These are phyloP conservation scores for Epizoanthus ramosus DNA, from an alignment of 92 coral and sea anemone species.

Conservation along the genomic window DNA sequence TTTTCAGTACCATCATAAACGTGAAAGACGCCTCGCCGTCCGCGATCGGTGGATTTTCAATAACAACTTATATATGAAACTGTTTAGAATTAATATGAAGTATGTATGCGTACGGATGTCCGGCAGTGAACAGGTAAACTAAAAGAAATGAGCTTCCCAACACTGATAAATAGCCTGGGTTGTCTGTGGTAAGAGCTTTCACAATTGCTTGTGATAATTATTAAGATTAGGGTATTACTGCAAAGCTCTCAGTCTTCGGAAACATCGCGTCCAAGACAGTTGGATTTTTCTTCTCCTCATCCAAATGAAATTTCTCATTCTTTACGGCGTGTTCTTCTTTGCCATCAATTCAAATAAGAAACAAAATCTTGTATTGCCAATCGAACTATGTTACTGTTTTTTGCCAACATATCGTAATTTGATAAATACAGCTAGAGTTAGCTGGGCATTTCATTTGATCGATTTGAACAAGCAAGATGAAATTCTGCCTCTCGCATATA, in stretches of 20 bases:
- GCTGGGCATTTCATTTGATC: no score
- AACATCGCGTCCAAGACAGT: neutral
- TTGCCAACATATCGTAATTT: neutral
- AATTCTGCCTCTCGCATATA: no score
- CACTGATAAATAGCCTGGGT: no score
- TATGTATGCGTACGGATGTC: neutral
- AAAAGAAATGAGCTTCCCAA: no score
- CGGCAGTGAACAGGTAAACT: no score
- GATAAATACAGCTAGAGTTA: neutral
- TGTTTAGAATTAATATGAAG: neutral
- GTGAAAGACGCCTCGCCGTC: no score
- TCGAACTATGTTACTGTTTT: neutral
- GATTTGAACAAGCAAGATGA: no score
- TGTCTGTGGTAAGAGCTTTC: neutral
- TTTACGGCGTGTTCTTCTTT: neutral
- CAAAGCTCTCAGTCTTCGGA: neutral
- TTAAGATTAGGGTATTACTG: neutral
- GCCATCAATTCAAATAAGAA: neutral
- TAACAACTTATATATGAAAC: neutral
- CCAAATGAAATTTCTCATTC: neutral
- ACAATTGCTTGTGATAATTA: neutral
- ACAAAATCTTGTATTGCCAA: neutral
- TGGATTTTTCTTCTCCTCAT: neutral
- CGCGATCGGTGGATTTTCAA: neutral
- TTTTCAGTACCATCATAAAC: no score